phyloP scores from a whole-genome alignment of 2,888 invertebrate species.

The Microctonus aethiopoides region DNA sequence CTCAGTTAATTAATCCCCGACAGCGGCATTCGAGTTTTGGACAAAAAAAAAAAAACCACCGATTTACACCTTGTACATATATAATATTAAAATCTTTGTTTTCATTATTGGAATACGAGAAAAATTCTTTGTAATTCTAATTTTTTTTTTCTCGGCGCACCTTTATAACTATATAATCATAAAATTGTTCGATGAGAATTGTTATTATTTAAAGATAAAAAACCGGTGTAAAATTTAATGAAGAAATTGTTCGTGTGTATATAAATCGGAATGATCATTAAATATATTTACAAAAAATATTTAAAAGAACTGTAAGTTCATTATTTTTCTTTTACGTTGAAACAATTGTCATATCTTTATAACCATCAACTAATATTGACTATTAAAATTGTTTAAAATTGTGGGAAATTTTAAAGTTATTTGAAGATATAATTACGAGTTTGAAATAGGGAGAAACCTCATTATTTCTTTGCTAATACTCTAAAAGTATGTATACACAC shows the following conservation, averaged over 20 bases:
- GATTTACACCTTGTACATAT: neutral
- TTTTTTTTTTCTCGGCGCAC: neutral
- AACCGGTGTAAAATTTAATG: neutral
- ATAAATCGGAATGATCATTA: no score
- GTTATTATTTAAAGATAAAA: no score
- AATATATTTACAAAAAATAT: no score
- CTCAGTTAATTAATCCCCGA: slow-evolving; percentile 3
- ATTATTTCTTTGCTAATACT: neutral
- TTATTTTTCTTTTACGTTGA: no score
- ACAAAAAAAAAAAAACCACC: neutral
- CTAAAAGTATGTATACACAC: neutral
- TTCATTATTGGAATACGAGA: neutral
- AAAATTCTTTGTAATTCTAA: no score
- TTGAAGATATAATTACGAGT: neutral
- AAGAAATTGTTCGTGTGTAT: neutral
- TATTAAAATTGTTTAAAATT: no score
- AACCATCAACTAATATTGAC: no score
- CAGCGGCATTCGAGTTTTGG: neutral
- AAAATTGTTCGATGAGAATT: neutral
- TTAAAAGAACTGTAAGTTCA: no score
- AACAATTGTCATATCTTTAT: no score
- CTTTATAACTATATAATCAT: neutral
- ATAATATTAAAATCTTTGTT: neutral
- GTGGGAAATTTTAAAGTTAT: no score
- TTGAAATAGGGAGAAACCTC: neutral